These are phyloP conservation scores for Eupristina koningsbergeri DNA, from an alignment of 1,140 invertebrate species.

Conservation along the genomic window DNA sequence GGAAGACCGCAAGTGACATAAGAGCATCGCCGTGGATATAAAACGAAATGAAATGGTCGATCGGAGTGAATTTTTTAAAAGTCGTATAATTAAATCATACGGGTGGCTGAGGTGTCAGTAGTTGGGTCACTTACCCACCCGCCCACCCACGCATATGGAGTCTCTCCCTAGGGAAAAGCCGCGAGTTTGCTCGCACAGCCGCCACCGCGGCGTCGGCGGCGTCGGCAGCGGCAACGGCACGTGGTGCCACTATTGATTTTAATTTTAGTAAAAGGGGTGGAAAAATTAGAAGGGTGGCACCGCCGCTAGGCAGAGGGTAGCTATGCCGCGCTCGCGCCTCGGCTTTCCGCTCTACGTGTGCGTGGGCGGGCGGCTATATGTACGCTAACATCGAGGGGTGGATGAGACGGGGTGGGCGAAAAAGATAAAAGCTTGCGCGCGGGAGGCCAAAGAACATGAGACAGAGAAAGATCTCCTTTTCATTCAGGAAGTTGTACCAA, in stretches of 20 bases:
- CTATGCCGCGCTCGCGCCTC: slow-evolving; percentile 24
- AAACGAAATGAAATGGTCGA: background rate
- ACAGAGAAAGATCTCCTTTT: slow-evolving; percentile 64
- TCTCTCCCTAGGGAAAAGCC: slow-evolving; percentile 1
- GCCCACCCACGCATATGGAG: background rate
- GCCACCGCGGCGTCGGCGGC: slow-evolving; percentile 59
- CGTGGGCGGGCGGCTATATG: background rate
- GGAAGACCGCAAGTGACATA: background rate
- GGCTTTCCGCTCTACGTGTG: background rate
- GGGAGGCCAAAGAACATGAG: slow-evolving; percentile 24
- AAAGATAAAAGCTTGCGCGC: background rate
- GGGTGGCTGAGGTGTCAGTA: background rate
- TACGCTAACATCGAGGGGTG: too few relatives aligned
- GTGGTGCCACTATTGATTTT: slow-evolving; percentile 75
- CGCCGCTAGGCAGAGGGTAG: slow-evolving; percentile 62
- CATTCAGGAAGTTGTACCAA: slow-evolving; percentile 53
- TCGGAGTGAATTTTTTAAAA: background rate
- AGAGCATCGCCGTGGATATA: too few relatives aligned
- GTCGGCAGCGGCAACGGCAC: slow-evolving; percentile 63
- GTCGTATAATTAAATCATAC: background rate
- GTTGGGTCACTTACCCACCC: background rate
- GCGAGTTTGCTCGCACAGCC: slow-evolving; percentile 45
- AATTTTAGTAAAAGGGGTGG: slow-evolving; percentile 75
- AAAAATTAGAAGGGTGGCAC: slow-evolving; percentile 74
- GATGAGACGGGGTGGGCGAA: slow-evolving; percentile 4